Evolutionary conservation across 2,888 invertebrate species (phyloP).

Genomic region (Temnothorax unifasciatus): DNA sequence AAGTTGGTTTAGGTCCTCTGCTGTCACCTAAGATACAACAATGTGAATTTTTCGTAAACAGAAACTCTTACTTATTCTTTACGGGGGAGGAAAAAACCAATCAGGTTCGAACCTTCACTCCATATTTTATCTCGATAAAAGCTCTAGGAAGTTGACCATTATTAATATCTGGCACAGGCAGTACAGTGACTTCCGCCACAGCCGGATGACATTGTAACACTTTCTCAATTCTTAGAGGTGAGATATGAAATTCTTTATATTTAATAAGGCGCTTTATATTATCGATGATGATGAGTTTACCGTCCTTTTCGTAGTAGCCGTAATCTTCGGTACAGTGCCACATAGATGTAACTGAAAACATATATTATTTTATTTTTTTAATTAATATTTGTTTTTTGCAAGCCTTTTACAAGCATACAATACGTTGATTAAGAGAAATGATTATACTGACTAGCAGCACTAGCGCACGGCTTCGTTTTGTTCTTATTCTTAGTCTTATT

Average conservation of each 20-base stretch:
- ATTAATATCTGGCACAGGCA: rapidly evolving
- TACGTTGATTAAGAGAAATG: neutral
- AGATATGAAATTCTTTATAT: neutral
- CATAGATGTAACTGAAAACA: neutral
- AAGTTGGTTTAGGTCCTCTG: neutral
- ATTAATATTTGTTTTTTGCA: neutral
- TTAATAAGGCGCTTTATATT: neutral
- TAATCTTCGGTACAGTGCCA: constrained; percentile 12
- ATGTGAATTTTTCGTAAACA: neutral
- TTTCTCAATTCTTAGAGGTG: neutral
- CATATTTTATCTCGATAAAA: neutral
- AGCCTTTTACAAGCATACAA: neutral
- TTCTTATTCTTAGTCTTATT: neutral
- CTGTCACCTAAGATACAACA: constrained; percentile 5
- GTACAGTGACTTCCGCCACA: neutral
- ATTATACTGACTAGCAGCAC: neutral
- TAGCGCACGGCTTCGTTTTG: neutral
- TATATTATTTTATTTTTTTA: neutral
- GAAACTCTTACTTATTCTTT: neutral
- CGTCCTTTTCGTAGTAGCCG: neutral
- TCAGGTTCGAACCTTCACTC: neutral
- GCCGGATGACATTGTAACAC: neutral
- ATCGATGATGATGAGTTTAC: neutral
- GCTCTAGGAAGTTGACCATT: neutral
- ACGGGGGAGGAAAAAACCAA: neutral